Evolutionary conservation across 1,140 invertebrate species (phyloP).

Genomic region (Tribolium madens): DNA sequence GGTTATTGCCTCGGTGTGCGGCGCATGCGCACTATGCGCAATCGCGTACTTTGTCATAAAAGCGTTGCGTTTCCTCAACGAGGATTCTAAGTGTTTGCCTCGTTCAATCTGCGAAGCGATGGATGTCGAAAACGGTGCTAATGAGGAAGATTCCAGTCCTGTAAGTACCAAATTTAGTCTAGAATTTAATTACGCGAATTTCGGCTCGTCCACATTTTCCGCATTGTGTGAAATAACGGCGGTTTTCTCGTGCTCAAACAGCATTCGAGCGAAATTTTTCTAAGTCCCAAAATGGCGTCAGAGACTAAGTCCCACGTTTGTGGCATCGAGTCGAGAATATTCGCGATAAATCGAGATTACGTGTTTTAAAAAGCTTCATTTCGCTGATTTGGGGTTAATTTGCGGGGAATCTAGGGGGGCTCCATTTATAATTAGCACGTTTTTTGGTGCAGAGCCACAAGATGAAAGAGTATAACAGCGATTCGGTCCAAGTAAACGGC

Average conservation of each 20-base stretch:
- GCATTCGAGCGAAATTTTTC: slow-evolving; percentile 75
- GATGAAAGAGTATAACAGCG: slow-evolving; percentile 58
- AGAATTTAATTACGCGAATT: slow-evolving; percentile 51
- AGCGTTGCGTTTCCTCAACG: slow-evolving; percentile 30
- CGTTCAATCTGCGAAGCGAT: slow-evolving; percentile 54
- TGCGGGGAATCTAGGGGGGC: background rate
- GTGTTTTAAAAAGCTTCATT: too few relatives aligned
- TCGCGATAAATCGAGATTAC: background rate
- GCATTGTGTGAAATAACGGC: slow-evolving; percentile 34
- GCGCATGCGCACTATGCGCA: slow-evolving; percentile 54
- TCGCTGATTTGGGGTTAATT: background rate
- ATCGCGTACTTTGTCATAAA: slow-evolving; percentile 57
- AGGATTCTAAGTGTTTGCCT: slow-evolving; percentile 43
- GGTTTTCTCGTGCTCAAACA: slow-evolving; percentile 59
- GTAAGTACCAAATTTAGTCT: slow-evolving; percentile 60
- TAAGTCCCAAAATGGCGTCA: slow-evolving; percentile 89
- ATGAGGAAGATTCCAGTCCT: slow-evolving; percentile 55
- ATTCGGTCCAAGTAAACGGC: slow-evolving; percentile 75
- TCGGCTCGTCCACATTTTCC: slow-evolving; percentile 49
- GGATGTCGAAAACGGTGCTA: slow-evolving; percentile 62
- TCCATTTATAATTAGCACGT: slow-evolving; percentile 41
- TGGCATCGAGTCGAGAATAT: background rate
- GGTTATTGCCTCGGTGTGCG: slow-evolving; percentile 49
- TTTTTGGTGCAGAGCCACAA: slow-evolving; percentile 43
- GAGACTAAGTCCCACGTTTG: slow-evolving; percentile 73